These are phyloP conservation scores for Zosterops lateralis DNA, from an alignment of 2,113 vertebrate species.

Conservation along the genomic window DNA sequence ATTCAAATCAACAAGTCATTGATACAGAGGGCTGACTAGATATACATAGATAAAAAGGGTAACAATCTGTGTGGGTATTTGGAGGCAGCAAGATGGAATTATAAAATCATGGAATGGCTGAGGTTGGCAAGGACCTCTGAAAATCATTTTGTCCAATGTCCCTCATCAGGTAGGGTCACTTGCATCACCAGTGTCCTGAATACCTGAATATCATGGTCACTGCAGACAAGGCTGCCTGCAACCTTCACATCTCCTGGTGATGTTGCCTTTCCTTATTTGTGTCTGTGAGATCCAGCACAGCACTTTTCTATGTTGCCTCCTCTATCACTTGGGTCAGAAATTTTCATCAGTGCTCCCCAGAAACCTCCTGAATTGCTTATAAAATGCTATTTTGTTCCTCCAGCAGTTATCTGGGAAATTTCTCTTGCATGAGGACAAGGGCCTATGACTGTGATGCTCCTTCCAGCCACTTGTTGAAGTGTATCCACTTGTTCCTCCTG, in stretches of 20 bases:
- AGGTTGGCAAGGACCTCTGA: background rate
- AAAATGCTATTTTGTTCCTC: background rate
- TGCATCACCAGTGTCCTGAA: background rate
- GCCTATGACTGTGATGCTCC: background rate
- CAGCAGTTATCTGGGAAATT: background rate
- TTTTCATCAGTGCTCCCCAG: background rate
- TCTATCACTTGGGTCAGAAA: background rate
- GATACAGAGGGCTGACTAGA: background rate
- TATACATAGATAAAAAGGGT: background rate
- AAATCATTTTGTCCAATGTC: background rate
- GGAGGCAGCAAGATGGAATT: background rate
- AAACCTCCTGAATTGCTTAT: background rate
- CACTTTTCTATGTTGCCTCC: background rate
- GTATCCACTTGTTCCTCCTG: background rate
- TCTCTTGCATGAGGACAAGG: background rate
- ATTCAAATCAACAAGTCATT: background rate
- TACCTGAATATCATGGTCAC: background rate
- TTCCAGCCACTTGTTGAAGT: background rate
- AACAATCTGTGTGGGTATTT: background rate
- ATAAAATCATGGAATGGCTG: background rate
- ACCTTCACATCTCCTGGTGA: accelerated
- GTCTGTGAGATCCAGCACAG: background rate
- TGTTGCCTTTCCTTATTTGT: background rate
- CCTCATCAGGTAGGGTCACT: background rate
- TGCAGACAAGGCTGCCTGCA: background rate